Evolutionary conservation across 1,140 invertebrate genomes (phyloP), one percentile per base, ranked within the genome.

Genomic region (Prorops nasuta): DNA sequence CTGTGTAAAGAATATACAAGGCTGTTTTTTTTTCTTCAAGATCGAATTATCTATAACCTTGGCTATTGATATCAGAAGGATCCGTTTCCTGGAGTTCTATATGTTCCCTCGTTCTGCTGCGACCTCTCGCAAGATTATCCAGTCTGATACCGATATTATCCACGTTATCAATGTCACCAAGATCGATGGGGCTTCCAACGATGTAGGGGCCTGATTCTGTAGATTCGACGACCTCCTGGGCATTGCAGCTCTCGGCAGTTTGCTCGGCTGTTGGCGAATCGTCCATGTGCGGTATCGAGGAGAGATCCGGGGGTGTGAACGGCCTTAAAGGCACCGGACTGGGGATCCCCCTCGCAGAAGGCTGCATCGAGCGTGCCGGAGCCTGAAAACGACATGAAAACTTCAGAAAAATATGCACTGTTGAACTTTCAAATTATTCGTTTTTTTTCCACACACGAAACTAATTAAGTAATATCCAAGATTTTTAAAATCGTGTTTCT

Each of bases 241-340:
- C 34, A 17, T 36, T n/a, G 0, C 41, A 38, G 43, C 42, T 46
- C 14, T 20, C 35, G 3, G 18, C 18, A 48, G 34, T 57, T 46
- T 43, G 46, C 38, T 42, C 55, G 36, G 45, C 20, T 4, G 40
- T 31, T 40, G 38, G 38, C n/a, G 38, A n/a, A n/a, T 21, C 31
- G 64, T 78, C 76, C 69, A 78, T 78, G 50, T 78, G 74, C 7
- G 74, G 74, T 56, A 78, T 78, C 15, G 73, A 71, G 32, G 71
- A 72, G 14, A 78, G 57, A 21, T 77, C 72, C 50, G 73, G 63
- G 8, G 76, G 76, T 48, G 71, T 74, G 35, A 71, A 78, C 3
- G 74, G 73, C 44, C 64, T 63, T 43, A 63, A 51, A 19, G 64
- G 44, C 32, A 52, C 66, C 44, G 66, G 63, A 45, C 55, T 72